Evolutionary conservation across 2,113 vertebrate species (phyloP), one percentile per base, ranked within the genome.

Genomic region (Lonchura striata): DNA sequence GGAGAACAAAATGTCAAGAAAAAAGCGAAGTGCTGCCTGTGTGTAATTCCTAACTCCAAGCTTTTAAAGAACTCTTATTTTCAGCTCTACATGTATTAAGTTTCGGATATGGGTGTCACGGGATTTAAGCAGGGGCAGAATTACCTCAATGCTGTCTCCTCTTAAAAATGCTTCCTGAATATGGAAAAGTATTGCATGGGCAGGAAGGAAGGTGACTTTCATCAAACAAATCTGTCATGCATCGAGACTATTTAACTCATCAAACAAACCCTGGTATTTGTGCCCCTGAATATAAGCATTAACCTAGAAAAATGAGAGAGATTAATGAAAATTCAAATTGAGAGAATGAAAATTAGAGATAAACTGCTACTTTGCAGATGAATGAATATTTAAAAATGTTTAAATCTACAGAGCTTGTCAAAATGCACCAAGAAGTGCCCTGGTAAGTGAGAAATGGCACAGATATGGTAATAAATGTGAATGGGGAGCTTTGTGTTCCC

Each of bases 131-230:
- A 91, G 74, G 50, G 65, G 77, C 91, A 97, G 92, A 97, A 94
- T 95, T 97, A 94, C 94, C 50, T 92, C 74, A 85, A 0, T 87
- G 84, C 89, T 82, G 94, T 89, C 96, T 94, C 56, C 83, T 95
- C 89, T 91, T 94, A 96, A 91, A 96, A 95, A 96, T 92, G 81
- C 54, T 96, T 95, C 94, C 94, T 96, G 95, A 94, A 97, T 95
- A 95, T 95, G 94, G 88, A 95, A 85, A 94, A 92, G 64, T 81
- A 81, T 88, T 91, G 91, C 95, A 86, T 42, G 86, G 77, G 31
- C 83, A 96, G 96, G 96, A 95, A 96, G 94, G 95, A 96, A 95
- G 81, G 96, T 97, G 93, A 96, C 86, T 95, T 97, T 96, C 95
- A 96, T 97, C 94, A 92, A 92, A 82, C 89, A 87, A 88, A 96